phyloP scores from a whole-genome alignment of 2,113 vertebrate species.

The Campylomormyrus tamandua region DNA sequence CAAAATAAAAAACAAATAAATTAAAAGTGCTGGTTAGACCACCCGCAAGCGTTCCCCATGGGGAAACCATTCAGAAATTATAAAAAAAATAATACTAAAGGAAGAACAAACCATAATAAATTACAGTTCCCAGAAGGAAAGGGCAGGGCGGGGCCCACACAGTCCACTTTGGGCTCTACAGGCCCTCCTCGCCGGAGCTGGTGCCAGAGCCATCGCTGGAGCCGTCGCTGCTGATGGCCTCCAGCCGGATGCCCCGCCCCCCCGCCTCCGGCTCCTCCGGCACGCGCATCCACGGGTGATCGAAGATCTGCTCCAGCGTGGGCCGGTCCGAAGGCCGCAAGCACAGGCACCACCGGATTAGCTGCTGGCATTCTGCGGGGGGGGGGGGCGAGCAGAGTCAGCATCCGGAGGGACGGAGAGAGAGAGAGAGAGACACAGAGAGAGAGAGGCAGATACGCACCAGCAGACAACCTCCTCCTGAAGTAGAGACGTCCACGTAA shows the following conservation, averaged over 20 bases:
- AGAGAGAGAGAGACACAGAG: no score
- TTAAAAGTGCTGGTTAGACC: conserved; percentile 76
- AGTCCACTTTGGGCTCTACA: conserved; percentile 64
- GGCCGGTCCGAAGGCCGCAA: conserved; percentile 89
- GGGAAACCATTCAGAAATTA: conserved; percentile 49
- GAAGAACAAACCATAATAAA: conserved; percentile 65
- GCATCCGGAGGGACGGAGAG: no score
- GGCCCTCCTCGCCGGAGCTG: conserved; percentile 93
- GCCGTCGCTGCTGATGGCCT: conserved; percentile 75
- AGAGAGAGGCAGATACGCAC: no score
- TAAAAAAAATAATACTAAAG: conserved; percentile 59
- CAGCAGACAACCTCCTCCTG: no score
- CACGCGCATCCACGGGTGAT: conserved; percentile 87
- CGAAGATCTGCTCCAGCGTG: conserved; percentile 89
- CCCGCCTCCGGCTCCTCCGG: conserved; percentile 67
- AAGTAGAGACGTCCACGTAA: conserved; percentile 72
- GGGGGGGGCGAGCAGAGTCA: not conserved
- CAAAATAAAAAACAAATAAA: conserved; percentile 29
- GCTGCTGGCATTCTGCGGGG: conserved; percentile 83
- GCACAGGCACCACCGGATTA: conserved; percentile 94
- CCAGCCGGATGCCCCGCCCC: conserved; percentile 78
- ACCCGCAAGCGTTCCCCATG: conserved; percentile 64
- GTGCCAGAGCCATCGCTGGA: conserved; percentile 85
- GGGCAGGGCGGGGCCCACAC: conserved; percentile 2
- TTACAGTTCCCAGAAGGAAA: conserved; percentile 65